Evolutionary conservation across 2,797 vertebrate species (phyloP).

Genomic region (Lagodon rhomboides): DNA sequence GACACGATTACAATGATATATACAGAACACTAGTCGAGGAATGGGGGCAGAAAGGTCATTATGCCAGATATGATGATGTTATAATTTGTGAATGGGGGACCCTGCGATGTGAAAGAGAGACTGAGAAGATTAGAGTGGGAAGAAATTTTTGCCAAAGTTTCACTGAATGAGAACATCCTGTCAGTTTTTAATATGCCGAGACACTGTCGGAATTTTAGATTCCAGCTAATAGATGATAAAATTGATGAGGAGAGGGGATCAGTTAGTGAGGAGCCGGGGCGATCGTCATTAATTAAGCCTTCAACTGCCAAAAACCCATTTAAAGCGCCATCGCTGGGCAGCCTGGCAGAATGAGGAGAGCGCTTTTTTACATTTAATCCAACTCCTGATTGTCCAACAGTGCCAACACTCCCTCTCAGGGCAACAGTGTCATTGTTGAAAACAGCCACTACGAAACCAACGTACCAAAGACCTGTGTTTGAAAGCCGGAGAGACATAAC

Average conservation of each 20-base stretch:
- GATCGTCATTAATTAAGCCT: constrained; percentile 3
- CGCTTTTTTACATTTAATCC: too few relatives aligned
- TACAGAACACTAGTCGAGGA: not conserved
- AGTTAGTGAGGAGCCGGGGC: not conserved
- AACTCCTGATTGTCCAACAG: too few relatives aligned
- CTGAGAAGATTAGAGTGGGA: not conserved
- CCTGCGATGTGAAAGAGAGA: not conserved
- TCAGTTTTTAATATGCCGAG: not conserved
- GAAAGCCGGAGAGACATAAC: not conserved
- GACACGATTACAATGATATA: not conserved
- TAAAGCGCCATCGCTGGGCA: not conserved
- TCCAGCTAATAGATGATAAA: not conserved
- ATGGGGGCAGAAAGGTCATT: not conserved
- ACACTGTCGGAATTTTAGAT: not conserved
- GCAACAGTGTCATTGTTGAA: not conserved
- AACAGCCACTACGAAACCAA: not conserved
- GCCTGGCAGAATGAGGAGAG: not conserved
- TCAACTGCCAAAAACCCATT: not conserved
- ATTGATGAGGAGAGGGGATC: constrained; percentile 5
- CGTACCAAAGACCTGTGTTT: not conserved
- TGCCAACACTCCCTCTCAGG: not conserved
- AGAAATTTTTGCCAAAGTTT: not conserved
- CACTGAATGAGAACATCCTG: not conserved
- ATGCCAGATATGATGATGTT: not conserved
- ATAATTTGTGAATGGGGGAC: not conserved